Conservation (phyloP, 2,113 vertebrate species). For the Myrmecobius fasciatus region DNA sequence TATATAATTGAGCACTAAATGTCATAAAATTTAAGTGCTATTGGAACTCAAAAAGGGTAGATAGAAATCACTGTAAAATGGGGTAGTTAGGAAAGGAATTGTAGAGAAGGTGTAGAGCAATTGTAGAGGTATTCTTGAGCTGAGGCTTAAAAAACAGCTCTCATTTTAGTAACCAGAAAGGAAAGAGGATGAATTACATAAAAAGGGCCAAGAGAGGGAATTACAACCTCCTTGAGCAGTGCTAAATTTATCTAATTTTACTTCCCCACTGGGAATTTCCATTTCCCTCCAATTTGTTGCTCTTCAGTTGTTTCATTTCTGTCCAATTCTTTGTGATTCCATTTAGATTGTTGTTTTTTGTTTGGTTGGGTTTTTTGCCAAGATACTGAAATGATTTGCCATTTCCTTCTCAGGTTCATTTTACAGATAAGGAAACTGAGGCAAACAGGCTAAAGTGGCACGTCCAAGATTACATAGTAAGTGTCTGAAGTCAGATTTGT, state of each 20-base stretch:
- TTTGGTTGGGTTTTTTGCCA: background rate
- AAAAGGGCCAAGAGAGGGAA: background rate
- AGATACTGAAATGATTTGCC: background rate
- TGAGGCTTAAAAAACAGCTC: background rate
- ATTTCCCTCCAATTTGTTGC: background rate
- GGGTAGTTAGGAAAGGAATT: background rate
- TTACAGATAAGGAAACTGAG: background rate
- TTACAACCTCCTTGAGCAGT: background rate
- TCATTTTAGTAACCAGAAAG: background rate
- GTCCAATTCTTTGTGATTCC: background rate
- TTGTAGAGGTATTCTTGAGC: background rate
- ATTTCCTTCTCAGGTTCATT: background rate
- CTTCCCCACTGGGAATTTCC: background rate
- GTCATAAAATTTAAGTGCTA: background rate
- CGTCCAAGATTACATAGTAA: background rate
- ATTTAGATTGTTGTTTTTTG: background rate
- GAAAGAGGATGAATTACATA: background rate
- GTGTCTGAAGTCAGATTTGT: background rate
- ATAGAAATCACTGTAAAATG: background rate
- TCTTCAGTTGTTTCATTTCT: background rate
- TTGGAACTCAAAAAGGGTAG: background rate
- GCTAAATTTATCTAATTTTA: too few species aligned
- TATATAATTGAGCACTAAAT: background rate
- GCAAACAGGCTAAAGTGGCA: background rate
- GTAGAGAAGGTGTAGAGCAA: background rate